A percentile compares a stretch with the other conserved stretches of the same genome.
Conservation (phyloP, 2,888 invertebrate species). For the Ichneumoninae sp. region DNA sequence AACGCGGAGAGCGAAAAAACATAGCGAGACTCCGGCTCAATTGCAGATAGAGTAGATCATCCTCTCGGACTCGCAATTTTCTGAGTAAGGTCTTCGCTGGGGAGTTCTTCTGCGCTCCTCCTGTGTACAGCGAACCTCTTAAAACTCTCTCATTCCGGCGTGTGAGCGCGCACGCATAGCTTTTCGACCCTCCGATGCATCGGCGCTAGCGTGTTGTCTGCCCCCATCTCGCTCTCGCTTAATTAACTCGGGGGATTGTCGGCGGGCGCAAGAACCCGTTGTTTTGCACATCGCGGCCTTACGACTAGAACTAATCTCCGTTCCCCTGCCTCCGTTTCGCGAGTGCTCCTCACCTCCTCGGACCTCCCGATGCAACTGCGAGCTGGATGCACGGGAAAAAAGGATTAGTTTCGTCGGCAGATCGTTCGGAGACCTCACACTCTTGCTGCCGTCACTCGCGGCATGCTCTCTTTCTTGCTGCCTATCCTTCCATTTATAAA, state of each 20-base stretch:
- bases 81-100: neutral
- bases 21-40: neutral
- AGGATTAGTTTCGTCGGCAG: constrained; percentile 54
- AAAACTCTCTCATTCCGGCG: constrained; percentile 15
- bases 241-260: constrained; percentile 76
- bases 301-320: constrained; percentile 74
- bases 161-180: constrained; percentile 28
- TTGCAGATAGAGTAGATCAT: neutral
- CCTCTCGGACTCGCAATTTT: neutral
- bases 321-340: neutral
- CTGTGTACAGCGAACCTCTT: neutral
- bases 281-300: constrained; percentile 65
- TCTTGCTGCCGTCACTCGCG: neutral
- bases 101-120: neutral
- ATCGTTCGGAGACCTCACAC: constrained; percentile 68
- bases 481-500: neutral
- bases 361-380: neutral
- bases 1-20: neutral
- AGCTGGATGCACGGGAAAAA: neutral
- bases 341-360: neutral
- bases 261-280: constrained; percentile 64
- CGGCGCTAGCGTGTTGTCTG: constrained; percentile 47
- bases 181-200: constrained; percentile 51
- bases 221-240: constrained; percentile 67
- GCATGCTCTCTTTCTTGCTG: neutral